A percentile compares a stretch with the other conserved stretches of the same genome.
Conservation (phyloP, 2,113 vertebrate genomes). For the Dasyornis broadbenti region DNA sequence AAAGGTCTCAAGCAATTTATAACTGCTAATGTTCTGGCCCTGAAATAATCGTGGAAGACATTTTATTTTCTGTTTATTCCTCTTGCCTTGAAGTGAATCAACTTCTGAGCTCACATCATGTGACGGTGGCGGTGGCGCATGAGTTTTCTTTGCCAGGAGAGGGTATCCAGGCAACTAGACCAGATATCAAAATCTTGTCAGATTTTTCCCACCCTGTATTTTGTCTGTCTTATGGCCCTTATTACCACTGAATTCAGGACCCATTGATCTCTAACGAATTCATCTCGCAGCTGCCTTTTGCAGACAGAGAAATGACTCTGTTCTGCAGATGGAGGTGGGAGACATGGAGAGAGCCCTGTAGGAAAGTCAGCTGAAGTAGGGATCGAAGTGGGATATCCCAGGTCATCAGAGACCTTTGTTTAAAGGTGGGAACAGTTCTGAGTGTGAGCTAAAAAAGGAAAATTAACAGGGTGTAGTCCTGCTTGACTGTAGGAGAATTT, state of each 20-base stretch:
- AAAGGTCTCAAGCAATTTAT: slow-evolving; percentile 18
- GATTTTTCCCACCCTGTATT: slow-evolving; percentile 37
- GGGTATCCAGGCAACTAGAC: slow-evolving; percentile 64
- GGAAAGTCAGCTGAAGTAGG: background rate
- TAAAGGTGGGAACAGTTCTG: background rate
- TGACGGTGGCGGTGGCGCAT: background rate
- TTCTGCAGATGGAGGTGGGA: background rate
- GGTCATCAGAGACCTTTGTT: background rate
- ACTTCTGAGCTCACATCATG: slow-evolving; percentile 46
- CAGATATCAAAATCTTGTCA: slow-evolving; percentile 33
- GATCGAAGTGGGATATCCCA: background rate
- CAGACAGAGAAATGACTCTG: background rate
- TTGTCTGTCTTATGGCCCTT: slow-evolving; percentile 5
- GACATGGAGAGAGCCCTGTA: accelerated
- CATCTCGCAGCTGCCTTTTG: background rate
- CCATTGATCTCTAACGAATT: background rate
- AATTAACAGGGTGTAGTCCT: background rate
- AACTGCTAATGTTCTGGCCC: background rate
- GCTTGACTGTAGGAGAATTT: background rate
- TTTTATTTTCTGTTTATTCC: slow-evolving; percentile 54
- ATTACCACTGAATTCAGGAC: background rate
- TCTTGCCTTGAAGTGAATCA: slow-evolving; percentile 46
- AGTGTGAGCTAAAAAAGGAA: background rate
- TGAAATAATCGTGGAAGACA: background rate
- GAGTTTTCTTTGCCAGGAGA: slow-evolving; percentile 31